Evolutionary conservation across 2,797 vertebrate species (phyloP), one percentile per base, ranked within the genome.

Genomic region (Typhlichthys subterraneus): DNA sequence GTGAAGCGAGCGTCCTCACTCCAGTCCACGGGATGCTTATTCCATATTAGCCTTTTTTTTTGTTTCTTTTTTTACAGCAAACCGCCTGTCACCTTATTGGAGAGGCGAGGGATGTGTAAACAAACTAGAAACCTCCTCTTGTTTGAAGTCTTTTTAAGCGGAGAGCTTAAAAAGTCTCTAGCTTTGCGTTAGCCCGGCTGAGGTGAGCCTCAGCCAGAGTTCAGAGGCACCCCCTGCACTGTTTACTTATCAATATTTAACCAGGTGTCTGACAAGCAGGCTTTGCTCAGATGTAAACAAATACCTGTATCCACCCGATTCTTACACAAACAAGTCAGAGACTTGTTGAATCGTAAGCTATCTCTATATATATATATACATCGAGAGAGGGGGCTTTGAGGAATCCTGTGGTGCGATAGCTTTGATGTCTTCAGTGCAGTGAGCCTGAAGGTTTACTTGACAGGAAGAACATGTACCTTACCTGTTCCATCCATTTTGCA

Each of bases 401-500:
- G 58, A 66, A 70, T 62, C 57, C 57, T 57, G 49, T 42, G 54
- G 53, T 53, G 58, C 55, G 60, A 53, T 42, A 64, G 68, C 82
- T 86, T 87, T 88, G 80, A 88, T 79, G 82, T 85, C 12, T 62
- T 63, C 63, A 49, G 51, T 14, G 49, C 38, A 42, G 47, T n/a
- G 48, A 66, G 55, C 69, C 73, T 54, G 61, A 42, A 62, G 75
- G 72, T 76, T 33, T 59, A 72, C 70, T 63, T 71, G 66, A 77
- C 57, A 17, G 60, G 57, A 63, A 73, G 70, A 62, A 77, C 60
- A 57, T n/a, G 17, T 86, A 85, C 69, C 50, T 63, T 64, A 85
- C 77, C 77, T 83, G 76, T 81, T 80, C 77, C 54, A 61, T 88
- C 46, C 76, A 80, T 87, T 88, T 81, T 82, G 64, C 77, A 82